A percentile compares a stretch with the other conserved stretches of the same genome.
These are phyloP conservation scores for Cheilosia impressa DNA, from an alignment of 2,888 invertebrate genomes.

Conservation along the genomic window DNA sequence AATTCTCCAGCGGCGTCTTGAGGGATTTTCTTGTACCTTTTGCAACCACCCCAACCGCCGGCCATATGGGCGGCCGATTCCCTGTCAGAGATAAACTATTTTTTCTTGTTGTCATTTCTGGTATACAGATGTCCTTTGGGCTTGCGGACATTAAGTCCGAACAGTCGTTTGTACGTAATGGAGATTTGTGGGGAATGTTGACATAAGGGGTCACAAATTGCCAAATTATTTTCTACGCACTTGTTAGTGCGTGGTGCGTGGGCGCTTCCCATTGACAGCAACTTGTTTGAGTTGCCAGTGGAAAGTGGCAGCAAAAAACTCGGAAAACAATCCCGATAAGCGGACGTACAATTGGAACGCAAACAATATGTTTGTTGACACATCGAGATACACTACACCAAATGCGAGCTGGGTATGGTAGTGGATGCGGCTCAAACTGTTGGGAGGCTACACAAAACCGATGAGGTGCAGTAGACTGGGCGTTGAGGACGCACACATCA, in stretches of 20 bases:
- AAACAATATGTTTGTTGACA: slow-evolving; percentile 73
- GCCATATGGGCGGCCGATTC: slow-evolving; percentile 32
- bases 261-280: slow-evolving; percentile 36
- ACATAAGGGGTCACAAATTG: slow-evolving; percentile 74
- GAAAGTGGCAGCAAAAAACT: slow-evolving; percentile 10
- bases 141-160: slow-evolving; percentile 53
- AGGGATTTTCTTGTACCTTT: slow-evolving; percentile 61
- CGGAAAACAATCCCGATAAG: slow-evolving; percentile 60
- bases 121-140: slow-evolving; percentile 62
- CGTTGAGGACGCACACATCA: slow-evolving; percentile 43
- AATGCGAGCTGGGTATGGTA: slow-evolving; percentile 26
- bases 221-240: slow-evolving; percentile 71
- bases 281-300: slow-evolving; percentile 60
- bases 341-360: slow-evolving; percentile 42
- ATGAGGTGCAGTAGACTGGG: slow-evolving; percentile 52
- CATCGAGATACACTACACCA: slow-evolving; percentile 26
- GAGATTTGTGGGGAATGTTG: slow-evolving; percentile 72
- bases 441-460: slow-evolving; percentile 63
- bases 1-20: slow-evolving; percentile 57
- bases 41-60: not conserved
- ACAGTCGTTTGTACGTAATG: slow-evolving; percentile 69
- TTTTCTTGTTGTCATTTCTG: slow-evolving; percentile 42
- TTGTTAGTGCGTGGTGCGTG: not conserved
- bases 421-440: slow-evolving; percentile 22
- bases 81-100: slow-evolving; percentile 76